phyloP scores from a whole-genome alignment of 2,888 invertebrate species.

The Tenthredo livida region DNA sequence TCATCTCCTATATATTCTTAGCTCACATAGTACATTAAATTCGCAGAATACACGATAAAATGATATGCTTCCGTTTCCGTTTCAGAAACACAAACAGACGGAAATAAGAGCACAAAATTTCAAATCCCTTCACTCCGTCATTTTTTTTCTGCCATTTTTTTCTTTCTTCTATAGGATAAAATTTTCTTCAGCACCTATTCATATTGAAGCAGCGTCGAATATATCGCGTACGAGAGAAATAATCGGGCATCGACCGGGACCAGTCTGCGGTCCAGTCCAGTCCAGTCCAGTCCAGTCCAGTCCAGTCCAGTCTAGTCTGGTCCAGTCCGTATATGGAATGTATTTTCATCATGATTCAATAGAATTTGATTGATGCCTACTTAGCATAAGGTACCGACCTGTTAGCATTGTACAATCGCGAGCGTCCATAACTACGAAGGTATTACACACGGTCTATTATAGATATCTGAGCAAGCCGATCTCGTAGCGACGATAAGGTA shows the following conservation, averaged over 20 bases:
- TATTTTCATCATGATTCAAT: slow-evolving; percentile 33
- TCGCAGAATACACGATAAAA: neutral
- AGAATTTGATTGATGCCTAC: slow-evolving; percentile 36
- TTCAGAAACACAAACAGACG: neutral
- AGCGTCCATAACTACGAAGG: neutral
- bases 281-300: neutral
- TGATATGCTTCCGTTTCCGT: neutral
- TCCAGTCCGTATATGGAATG: slow-evolving; percentile 22
- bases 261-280: neutral
- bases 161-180: neutral
- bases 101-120: neutral
- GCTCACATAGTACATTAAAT: neutral
- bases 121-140: neutral
- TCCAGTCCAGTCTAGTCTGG: neutral
- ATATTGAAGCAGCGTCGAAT: neutral
- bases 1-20: neutral
- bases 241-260: slow-evolving; percentile 8
- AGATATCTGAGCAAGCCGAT: neutral
- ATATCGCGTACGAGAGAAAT: neutral
- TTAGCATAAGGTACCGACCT: slow-evolving; percentile 38
- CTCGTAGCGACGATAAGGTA: neutral
- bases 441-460: neutral
- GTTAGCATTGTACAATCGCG: neutral
- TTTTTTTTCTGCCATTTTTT: neutral
- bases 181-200: neutral